Evolutionary conservation across 1,140 invertebrate species (phyloP), one percentile per base, ranked within the genome.

Genomic region (Matsumurasca onukii): DNA sequence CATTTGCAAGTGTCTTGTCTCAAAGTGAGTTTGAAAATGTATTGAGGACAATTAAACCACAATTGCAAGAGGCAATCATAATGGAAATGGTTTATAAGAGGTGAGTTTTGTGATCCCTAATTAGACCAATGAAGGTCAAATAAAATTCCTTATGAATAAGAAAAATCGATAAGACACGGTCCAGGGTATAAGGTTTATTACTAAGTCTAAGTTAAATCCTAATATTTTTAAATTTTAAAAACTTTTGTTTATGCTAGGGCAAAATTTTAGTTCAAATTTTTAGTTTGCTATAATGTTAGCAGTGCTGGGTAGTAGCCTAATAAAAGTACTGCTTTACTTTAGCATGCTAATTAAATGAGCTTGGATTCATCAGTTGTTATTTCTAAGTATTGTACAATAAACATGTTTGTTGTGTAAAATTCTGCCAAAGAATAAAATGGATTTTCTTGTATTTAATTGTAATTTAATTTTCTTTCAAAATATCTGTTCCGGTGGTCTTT

Each of bases 51-150:
- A 78, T 88, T 24, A 85, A 84, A 76, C 75, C 75, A 45, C 76
- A 82, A 45, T 77, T 90, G 70, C 84, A 89, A 78, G 85, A 89
- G 76, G 78, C 77, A 62, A 73, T 90, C 70, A 66, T 78, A 12
- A 82, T 89, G 69, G 88, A 89, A 79, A 77, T 78, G 69, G 78
- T 78, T 65, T 74, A 77, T 34, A 78, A 84, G 73, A 80, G 81
- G 86, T 87, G 79, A 78, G 79, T 83, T 70, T 55, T 72, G 31
- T 15, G 52, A 66, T 24, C 34, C 24, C 39, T 59, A 62, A 29
- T 51, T 20, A 64, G 64, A 67, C 29, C 17, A 5, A 66, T 27
- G 17, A 3, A 68, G 3, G 9, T 9, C 9, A 22, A 39, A 67
- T 5, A 3, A 64, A 68, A 68, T 20, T 12, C 9, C 17, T 45